These are phyloP conservation scores for Empidonax alnorum DNA, from an alignment of 2,113 vertebrate species.

Conservation along the genomic window DNA sequence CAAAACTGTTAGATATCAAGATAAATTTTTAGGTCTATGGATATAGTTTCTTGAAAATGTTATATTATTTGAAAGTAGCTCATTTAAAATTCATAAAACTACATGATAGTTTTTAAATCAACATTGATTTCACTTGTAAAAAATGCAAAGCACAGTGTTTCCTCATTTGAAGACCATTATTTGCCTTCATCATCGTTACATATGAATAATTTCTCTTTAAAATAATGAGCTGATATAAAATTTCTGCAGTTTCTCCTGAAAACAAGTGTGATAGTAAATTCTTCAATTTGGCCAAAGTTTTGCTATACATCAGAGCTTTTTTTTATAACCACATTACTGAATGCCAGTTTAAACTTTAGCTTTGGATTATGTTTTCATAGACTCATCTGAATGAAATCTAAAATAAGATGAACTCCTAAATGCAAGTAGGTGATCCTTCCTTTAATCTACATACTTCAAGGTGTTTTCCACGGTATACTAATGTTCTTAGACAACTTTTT, in stretches of 20 bases:
- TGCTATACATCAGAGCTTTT: not conserved
- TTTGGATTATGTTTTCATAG: not conserved
- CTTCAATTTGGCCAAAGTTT: not conserved
- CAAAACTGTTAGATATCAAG: not conserved
- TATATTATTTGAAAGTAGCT: not conserved
- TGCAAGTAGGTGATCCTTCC: not conserved
- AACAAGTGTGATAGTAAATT: not conserved
- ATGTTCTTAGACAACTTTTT: not conserved
- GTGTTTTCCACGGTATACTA: not conserved
- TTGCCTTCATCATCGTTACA: not conserved
- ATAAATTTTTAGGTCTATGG: not conserved
- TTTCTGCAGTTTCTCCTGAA: not conserved
- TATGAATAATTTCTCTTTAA: not conserved
- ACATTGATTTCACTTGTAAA: not conserved
- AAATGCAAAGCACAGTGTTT: not conserved
- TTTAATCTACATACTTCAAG: not conserved
- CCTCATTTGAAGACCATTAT: not conserved
- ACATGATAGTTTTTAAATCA: not conserved
- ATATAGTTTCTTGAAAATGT: not conserved
- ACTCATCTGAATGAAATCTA: not conserved
- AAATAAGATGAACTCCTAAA: not conserved
- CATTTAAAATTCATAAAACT: not conserved
- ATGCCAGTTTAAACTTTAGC: not conserved
- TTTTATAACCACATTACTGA: not conserved
- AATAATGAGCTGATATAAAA: rapidly evolving